Percentiles rank a stretch among this genome's conserved stretches.
Evolutionary conservation across 2,797 vertebrate species (phyloP).

Genomic region (Spinibarbus caldwelli): DNA sequence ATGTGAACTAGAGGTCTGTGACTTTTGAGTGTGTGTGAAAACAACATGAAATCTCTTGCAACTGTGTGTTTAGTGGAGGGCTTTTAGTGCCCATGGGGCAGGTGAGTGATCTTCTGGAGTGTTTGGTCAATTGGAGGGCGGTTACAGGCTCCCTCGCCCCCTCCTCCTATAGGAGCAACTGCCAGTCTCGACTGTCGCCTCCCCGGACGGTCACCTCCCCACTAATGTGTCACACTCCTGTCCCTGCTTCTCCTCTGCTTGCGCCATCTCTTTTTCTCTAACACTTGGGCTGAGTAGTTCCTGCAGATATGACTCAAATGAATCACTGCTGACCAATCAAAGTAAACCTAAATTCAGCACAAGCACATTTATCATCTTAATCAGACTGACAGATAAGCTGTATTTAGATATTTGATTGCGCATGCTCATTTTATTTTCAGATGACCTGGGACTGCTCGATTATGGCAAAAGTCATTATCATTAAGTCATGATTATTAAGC

Average conservation of each 20-base stretch:
- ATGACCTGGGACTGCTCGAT: too few species aligned
- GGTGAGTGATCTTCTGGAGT: slow-evolving; percentile 46
- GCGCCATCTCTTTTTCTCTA: background rate
- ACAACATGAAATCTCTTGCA: slow-evolving; percentile 9
- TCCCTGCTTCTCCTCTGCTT: slow-evolving; percentile 34
- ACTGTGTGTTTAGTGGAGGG: slow-evolving; percentile 29
- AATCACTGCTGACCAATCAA: slow-evolving; percentile 11
- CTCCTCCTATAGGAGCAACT: slow-evolving; percentile 68
- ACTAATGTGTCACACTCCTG: slow-evolving; percentile 59
- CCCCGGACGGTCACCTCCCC: slow-evolving; percentile 11
- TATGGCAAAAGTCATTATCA: too few species aligned
- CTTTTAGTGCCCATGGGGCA: slow-evolving; percentile 45
- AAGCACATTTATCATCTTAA: background rate
- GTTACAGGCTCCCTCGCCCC: slow-evolving; percentile 40
- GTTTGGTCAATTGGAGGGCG: slow-evolving; percentile 50
- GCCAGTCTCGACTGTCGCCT: slow-evolving; percentile 53
- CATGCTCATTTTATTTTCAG: background rate
- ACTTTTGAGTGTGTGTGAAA: slow-evolving; percentile 32
- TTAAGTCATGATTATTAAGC: background rate
- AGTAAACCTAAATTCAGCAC: slow-evolving; percentile 3
- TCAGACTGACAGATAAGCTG: background rate
- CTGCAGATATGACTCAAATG: slow-evolving; percentile 46
- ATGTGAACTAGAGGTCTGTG: slow-evolving; percentile 29
- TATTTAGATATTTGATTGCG: background rate
- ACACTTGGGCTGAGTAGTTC: slow-evolving; percentile 56